Conservation (phyloP, 1,140 invertebrate species). For the Hyposmocoma kahamanoa region DNA sequence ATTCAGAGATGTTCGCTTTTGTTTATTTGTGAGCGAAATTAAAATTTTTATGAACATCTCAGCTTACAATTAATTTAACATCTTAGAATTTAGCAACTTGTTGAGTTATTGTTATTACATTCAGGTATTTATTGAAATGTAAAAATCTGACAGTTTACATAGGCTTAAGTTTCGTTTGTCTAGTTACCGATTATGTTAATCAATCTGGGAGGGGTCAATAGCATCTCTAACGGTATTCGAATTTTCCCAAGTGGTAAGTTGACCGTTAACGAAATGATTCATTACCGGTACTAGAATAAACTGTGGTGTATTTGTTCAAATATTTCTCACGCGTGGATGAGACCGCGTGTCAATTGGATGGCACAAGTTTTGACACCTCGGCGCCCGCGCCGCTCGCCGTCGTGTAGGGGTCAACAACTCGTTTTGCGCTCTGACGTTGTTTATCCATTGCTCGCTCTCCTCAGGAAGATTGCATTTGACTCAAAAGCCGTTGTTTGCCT, state of each 20-base stretch:
- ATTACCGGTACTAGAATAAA: conserved; percentile 62
- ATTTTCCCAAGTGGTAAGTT: conserved; percentile 48
- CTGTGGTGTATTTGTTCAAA: conserved; percentile 60
- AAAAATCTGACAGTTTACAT: not conserved
- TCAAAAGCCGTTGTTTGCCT: conserved; percentile 21
- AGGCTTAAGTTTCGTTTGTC: conserved; percentile 13
- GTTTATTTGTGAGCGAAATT: no score
- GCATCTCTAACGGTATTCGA: conserved; percentile 34
- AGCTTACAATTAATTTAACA: not conserved
- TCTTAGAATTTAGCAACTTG: not conserved
- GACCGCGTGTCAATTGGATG: conserved; percentile 51
- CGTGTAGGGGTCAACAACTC: conserved; percentile 42
- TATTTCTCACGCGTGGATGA: conserved; percentile 61
- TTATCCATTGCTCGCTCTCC: conserved; percentile 37
- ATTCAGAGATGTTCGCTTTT: no score
- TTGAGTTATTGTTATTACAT: not conserved
- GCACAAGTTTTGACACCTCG: conserved; percentile 57
- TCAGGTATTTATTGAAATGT: not conserved
- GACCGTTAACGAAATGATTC: conserved; percentile 66
- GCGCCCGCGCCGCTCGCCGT: conserved; percentile 7
- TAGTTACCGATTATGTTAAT: conserved; percentile 43
- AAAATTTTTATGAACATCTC: no score
- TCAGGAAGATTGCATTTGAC: conserved; percentile 25
- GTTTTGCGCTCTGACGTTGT: conserved; percentile 44
- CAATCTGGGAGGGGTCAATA: conserved; percentile 34